Base-by-base conservation (phyloP, 2,888 invertebrate species). In the Stegana nigrithorax region DNA sequence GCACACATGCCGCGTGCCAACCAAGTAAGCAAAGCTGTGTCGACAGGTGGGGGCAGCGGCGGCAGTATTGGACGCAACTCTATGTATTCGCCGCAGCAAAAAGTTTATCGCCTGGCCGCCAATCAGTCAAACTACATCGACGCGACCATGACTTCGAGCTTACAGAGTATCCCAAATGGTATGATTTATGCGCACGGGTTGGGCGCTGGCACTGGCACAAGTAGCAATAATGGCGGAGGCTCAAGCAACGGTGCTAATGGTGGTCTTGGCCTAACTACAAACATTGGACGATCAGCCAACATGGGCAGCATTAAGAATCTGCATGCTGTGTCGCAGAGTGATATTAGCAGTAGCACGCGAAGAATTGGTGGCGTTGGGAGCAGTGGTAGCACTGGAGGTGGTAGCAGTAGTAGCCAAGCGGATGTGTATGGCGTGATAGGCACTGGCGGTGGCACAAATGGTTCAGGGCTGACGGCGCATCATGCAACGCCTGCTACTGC, bases 121-220 rank as follows among this genome's bases (percentile, higher is more conserved):
- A n/a, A n/a, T n/a, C 85, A 86, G 72, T 81, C 86, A 6, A 85
- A 83, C 65, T 85, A 82, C 60, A 82, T 83, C 2, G 86, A 86
- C 63, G 83, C 85, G 44, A 79, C 84, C 7, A 85, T 86, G 82
- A 86, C 86, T 39, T 84, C 85, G 57, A 86, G 86, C 68, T 72
- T 86, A 62, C 86, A 86, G 73, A 86, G 84, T 74, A 86, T 86
- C 73, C 85, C 86, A 36, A 86, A 86, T 72, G 85, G 85, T 60
- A 78, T 85, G 75, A 81, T 84, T 65, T 85, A 84, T 70, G 75
- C 74, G 23, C 74, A 80, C 25, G 80, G 78, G 2, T 68, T 58
- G 67, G 72, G 76, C 44, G 76, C 73, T 12, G 68, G 70, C 51
- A 71, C 69, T 26, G 69, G 72, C 27, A 69, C 72, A 5, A 55